Percentiles rank a stretch among this genome's conserved stretches.
Evolutionary conservation across 1,140 invertebrate genomes (phyloP).

Genomic region (Bradynema listronoti): DNA sequence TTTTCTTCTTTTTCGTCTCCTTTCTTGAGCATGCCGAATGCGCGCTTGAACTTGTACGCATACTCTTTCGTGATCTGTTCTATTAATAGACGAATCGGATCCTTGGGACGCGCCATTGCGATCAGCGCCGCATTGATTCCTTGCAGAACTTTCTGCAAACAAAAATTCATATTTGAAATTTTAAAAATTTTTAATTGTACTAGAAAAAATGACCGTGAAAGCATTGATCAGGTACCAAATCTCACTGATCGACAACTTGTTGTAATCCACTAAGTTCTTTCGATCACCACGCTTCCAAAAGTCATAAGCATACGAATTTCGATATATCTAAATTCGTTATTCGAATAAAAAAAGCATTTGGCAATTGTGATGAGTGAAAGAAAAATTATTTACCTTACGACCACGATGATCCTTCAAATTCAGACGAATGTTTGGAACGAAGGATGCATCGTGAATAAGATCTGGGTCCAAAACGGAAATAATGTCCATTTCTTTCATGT

Average conservation of each 20-base stretch:
- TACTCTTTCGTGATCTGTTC: slow-evolving; percentile 24
- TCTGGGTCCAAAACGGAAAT: slow-evolving; percentile 43
- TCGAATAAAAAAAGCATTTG: background rate
- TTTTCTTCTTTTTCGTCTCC: slow-evolving; percentile 1
- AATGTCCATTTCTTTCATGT: slow-evolving; percentile 24
- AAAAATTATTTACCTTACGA: slow-evolving; percentile 22
- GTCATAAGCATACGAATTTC: slow-evolving; percentile 50
- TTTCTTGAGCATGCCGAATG: slow-evolving; percentile 23
- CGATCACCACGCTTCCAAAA: slow-evolving; percentile 49
- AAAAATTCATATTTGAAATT: background rate
- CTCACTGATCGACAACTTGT: slow-evolving; percentile 35
- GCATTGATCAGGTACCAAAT: slow-evolving; percentile 54
- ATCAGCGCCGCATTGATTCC: slow-evolving; percentile 23
- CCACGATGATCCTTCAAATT: slow-evolving; percentile 45
- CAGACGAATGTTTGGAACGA: slow-evolving; percentile 38
- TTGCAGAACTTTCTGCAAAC: slow-evolving; percentile 29
- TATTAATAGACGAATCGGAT: slow-evolving; percentile 17
- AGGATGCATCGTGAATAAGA: slow-evolving; percentile 40
- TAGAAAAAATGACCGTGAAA: slow-evolving; percentile 43
- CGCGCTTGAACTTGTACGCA: slow-evolving; percentile 27
- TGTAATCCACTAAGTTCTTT: slow-evolving; percentile 27
- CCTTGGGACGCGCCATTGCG: slow-evolving; percentile 15
- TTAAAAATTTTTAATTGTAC: background rate
- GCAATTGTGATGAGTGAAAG: slow-evolving; percentile 2
- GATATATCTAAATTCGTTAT: slow-evolving; percentile 34